phyloP scores from a whole-genome alignment of 2,888 invertebrate genomes.

The Eupithecia vulgata region DNA sequence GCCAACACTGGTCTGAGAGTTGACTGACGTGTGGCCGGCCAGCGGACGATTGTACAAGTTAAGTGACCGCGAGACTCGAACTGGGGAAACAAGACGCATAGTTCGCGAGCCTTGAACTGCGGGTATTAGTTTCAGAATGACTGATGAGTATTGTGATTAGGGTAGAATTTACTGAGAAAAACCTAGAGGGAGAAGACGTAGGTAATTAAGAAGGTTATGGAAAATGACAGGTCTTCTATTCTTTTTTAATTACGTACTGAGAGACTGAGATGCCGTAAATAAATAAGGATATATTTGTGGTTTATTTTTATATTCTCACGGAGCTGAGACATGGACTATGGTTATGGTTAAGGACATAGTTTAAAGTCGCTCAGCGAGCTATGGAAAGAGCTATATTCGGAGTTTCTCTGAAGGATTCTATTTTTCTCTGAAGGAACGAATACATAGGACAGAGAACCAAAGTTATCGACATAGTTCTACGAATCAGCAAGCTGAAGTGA shows the following conservation, averaged over 20 bases:
- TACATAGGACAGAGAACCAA: too few species aligned
- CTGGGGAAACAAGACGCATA: conserved; percentile 61
- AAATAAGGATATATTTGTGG: not conserved
- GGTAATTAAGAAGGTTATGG: not conserved
- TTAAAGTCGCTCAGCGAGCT: too few species aligned
- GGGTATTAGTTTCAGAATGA: conserved; percentile 67
- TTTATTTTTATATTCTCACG: too few species aligned
- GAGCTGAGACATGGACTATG: too few species aligned
- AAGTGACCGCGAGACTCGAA: conserved; percentile 49
- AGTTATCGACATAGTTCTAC: too few species aligned
- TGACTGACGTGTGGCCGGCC: conserved; percentile 79
- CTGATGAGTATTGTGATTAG: conserved; percentile 59
- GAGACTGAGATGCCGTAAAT: not conserved
- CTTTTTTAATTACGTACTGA: not conserved
- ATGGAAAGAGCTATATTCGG: too few species aligned
- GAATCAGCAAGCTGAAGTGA: too few species aligned
- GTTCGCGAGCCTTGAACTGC: conserved; percentile 60
- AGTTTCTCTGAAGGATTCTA: too few species aligned
- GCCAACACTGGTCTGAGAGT: conserved; percentile 58
- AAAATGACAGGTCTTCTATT: not conserved
- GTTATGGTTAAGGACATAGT: too few species aligned
- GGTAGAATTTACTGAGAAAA: conserved; percentile 29
- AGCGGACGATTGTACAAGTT: conserved; percentile 59
- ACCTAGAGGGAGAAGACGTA: not conserved
- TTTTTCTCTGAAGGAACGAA: too few species aligned